phyloP scores from a whole-genome alignment of 2,113 vertebrate genomes.

The Pogonocichla stellata region DNA sequence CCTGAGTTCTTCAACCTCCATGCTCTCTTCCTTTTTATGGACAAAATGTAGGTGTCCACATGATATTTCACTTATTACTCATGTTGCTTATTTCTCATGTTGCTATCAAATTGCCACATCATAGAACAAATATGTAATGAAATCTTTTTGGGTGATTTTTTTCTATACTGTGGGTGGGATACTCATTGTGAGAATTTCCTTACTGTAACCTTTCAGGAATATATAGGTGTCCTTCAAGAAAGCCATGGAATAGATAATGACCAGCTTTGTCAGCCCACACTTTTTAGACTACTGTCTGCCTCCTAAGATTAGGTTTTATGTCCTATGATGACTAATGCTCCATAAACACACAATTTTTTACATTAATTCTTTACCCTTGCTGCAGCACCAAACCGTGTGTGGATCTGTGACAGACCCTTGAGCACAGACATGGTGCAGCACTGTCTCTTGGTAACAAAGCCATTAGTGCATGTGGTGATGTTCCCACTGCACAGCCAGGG shows the following conservation, averaged over 20 bases:
- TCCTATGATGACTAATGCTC: not conserved
- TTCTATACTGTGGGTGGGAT: not conserved
- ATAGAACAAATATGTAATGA: not conserved
- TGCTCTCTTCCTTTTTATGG: not conserved
- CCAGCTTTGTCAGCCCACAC: not conserved
- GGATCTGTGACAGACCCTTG: not conserved
- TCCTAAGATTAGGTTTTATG: not conserved
- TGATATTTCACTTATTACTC: not conserved
- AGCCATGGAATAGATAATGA: not conserved
- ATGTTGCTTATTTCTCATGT: not conserved
- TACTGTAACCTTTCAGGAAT: not conserved
- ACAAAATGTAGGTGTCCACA: accelerated
- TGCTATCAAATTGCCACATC: not conserved
- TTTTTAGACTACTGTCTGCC: not conserved
- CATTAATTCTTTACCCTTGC: not conserved
- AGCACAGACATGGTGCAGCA: not conserved
- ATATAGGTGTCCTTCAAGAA: not conserved
- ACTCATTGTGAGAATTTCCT: not conserved
- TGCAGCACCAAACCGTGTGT: not conserved
- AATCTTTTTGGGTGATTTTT: not conserved
- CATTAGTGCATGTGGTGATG: not conserved
- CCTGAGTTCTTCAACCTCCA: not conserved
- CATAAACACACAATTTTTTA: not conserved
- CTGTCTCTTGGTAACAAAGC: not conserved
- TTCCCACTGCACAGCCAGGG: not conserved